A percentile compares a stretch with the other conserved stretches of the same genome.
Conservation (phyloP, 2,113 vertebrate species). For the Donacobius atricapilla region DNA sequence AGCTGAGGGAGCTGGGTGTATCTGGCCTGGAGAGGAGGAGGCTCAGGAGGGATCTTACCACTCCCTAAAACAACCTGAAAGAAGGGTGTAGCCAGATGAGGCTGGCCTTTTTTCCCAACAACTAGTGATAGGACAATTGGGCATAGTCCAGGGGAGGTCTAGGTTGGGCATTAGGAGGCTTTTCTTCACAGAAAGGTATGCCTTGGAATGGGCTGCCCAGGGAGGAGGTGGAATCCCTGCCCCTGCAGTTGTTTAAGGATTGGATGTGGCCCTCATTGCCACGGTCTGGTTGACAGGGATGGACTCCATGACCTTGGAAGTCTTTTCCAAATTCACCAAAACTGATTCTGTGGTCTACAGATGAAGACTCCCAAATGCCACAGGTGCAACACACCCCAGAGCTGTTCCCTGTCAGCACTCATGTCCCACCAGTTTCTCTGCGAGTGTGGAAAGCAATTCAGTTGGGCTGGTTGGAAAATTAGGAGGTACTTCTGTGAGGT, state of each 20-base stretch:
- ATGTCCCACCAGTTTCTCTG: not conserved
- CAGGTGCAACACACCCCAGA: rapidly evolving
- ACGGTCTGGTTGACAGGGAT: not conserved
- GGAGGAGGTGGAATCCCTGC: not conserved
- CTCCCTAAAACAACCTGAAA: not conserved
- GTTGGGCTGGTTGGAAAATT: not conserved
- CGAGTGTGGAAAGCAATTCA: not conserved
- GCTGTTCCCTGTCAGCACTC: not conserved
- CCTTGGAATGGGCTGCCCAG: not conserved
- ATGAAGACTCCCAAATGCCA: rapidly evolving
- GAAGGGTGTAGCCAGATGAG: not conserved
- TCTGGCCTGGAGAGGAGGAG: not conserved
- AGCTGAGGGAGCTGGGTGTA: not conserved
- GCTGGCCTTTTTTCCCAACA: not conserved
- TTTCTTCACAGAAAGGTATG: not conserved
- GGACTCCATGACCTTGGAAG: rapidly evolving
- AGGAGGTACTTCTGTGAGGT: not conserved
- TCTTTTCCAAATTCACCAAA: not conserved
- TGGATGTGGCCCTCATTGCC: not conserved
- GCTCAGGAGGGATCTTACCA: not conserved
- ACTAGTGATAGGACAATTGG: too few species aligned
- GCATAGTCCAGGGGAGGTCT: not conserved
- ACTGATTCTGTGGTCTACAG: not conserved
- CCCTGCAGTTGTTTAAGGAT: not conserved
- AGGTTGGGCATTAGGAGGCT: too few species aligned